Base-by-base conservation (phyloP, 1,140 invertebrate genomes). In the Agrypnia vestita region DNA sequence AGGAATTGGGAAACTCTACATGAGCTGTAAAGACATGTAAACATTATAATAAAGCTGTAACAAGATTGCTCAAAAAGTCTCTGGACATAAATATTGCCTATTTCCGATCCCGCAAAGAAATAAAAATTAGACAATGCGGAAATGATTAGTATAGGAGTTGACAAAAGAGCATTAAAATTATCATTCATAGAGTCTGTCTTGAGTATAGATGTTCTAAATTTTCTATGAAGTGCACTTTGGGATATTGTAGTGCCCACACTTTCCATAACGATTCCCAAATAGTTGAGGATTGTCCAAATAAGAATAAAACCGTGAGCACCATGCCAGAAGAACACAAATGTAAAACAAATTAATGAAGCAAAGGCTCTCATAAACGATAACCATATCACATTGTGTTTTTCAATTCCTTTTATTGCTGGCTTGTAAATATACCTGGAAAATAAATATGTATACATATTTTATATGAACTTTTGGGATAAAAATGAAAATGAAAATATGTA, bases 281-380 rank as follows among this genome's bases (percentile, higher is more conserved):
- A 97, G 87, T 98, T 98, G 0, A 97, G 86, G 9, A 93, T 77
- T 7, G 95, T 92, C 97, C 97, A 99, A 79, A 96, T 90, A 78
- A 97, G 92, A 80, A 98, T 94, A 83, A 94, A 93, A 25, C 89
- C 89, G 61, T 93, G 91, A 17, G 93, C 91, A 13, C 96, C 97
- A 87, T 99, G 97, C 97, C 97, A 99, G 53, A 96, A 85, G 84
- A 94, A 97, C 0, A 98, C 94, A 88, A 97, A 98, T 15, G 89
- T 83, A 86, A 98, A 98, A 81, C 95, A 96, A 0, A 93, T 81
- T 15, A 95, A 91, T 15, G 95, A 96, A 13, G 94, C 94, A 21
- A 94, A 83, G 0, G 96, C 84, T 86, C 94, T 95, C 76, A 90
- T 88, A 1, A 86, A 47, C 0, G 75, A 71, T 56, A 80, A 77